Percentiles rank a stretch among this genome's conserved stretches.
These are phyloP conservation scores for Leuciscus waleckii DNA, from an alignment of 2,797 vertebrate species.

Conservation along the genomic window DNA sequence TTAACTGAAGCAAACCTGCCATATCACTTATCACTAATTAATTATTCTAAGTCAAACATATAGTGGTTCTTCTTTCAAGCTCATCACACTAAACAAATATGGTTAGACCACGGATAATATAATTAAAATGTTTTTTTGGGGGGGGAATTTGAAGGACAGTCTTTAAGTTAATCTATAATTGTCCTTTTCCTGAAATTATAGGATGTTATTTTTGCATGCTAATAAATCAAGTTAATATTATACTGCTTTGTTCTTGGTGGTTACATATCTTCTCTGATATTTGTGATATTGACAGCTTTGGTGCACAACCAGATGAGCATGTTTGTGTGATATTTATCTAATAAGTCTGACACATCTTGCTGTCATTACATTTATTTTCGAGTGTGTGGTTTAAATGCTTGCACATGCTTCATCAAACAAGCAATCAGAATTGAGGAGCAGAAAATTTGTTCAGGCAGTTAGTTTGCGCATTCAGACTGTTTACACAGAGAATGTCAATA, in stretches of 20 bases:
- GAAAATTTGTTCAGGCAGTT: slow-evolving; percentile 36
- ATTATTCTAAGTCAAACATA: not conserved
- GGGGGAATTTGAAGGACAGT: not conserved
- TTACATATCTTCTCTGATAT: slow-evolving; percentile 15
- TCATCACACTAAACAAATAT: slow-evolving; percentile 35
- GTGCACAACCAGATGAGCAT: not conserved
- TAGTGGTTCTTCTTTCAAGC: slow-evolving; percentile 17
- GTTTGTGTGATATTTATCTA: slow-evolving; percentile 23
- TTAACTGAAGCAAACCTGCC: not conserved
- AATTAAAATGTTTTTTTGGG: not conserved
- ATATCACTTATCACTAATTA: not conserved
- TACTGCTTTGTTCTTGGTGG: not conserved
- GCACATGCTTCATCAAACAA: slow-evolving; percentile 56
- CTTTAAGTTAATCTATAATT: not conserved
- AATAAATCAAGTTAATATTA: not conserved
- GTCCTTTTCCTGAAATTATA: not conserved
- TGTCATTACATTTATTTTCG: slow-evolving; percentile 30
- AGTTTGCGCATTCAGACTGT: slow-evolving; percentile 29
- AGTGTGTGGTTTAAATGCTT: slow-evolving; percentile 38
- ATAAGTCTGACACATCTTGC: slow-evolving; percentile 20
- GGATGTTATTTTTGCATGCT: not conserved
- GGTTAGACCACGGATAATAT: not conserved
- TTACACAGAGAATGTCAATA: slow-evolving; percentile 40
- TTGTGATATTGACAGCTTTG: slow-evolving; percentile 4
- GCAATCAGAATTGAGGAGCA: slow-evolving; percentile 44